Evolutionary conservation across 2,888 invertebrate genomes (phyloP).

Genomic region (Shargacucullia verbasci): DNA sequence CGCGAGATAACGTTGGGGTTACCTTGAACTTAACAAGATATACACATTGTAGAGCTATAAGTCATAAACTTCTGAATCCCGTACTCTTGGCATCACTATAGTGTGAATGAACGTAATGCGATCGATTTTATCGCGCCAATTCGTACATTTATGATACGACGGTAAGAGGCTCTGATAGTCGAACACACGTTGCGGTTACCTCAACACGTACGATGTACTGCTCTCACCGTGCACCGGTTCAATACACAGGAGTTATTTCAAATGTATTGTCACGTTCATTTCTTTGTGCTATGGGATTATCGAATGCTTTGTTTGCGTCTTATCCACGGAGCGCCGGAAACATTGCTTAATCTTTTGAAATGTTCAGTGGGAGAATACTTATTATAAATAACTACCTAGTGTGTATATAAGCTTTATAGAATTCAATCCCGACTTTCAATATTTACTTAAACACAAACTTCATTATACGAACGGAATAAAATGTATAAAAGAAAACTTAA

Average conservation of each 20-base stretch:
- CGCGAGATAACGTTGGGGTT: not conserved
- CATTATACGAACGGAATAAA: too few species aligned
- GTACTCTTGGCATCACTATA: not conserved
- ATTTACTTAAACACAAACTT: too few species aligned
- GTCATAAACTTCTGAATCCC: too few species aligned
- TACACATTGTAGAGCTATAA: too few species aligned
- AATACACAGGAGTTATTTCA: slow-evolving; percentile 30
- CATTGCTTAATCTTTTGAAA: slow-evolving; percentile 33
- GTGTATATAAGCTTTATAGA: too few species aligned
- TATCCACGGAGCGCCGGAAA: slow-evolving; percentile 3
- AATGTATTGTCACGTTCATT: slow-evolving; percentile 49
- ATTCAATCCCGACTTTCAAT: too few species aligned
- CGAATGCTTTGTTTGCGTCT: slow-evolving; percentile 35
- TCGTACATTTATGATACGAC: slow-evolving; percentile 49
- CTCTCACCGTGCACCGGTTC: not conserved
- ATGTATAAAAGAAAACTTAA: not conserved
- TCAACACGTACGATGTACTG: slow-evolving; percentile 31
- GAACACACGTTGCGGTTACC: slow-evolving; percentile 38
- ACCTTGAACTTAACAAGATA: not conserved
- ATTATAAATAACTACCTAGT: too few species aligned
- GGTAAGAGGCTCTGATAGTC: slow-evolving; percentile 22
- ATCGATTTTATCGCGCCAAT: slow-evolving; percentile 50
- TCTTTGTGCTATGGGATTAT: slow-evolving; percentile 48
- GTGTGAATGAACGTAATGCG: slow-evolving; percentile 1
- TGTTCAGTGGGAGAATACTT: slow-evolving; percentile 3